Evolutionary conservation across 2,888 invertebrate genomes (phyloP).

Genomic region (Caenorhabditis wallacei): DNA sequence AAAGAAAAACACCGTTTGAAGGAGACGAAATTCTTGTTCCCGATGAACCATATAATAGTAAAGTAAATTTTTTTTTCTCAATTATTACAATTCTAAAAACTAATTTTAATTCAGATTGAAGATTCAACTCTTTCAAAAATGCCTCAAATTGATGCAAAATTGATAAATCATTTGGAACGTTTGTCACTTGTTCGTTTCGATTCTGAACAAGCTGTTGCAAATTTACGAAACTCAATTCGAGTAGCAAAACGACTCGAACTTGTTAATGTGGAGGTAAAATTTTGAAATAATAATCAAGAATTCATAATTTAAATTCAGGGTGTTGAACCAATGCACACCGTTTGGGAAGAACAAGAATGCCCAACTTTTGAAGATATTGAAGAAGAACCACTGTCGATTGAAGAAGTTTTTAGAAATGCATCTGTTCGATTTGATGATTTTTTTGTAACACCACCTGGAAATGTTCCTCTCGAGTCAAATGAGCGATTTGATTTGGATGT

Average conservation of each 20-base stretch:
- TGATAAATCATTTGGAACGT: slow-evolving; percentile 69
- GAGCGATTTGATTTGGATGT: slow-evolving; percentile 64
- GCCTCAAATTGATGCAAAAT: slow-evolving; percentile 65
- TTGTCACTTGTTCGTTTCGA: slow-evolving; percentile 71
- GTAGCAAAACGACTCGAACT: slow-evolving; percentile 67
- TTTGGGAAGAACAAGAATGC: slow-evolving; percentile 74
- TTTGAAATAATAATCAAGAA: background rate
- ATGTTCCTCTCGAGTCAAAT: slow-evolving; percentile 69
- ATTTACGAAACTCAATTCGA: slow-evolving; percentile 64
- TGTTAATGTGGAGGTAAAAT: slow-evolving; percentile 65
- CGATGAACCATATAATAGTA: slow-evolving; percentile 45
- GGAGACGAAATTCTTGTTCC: slow-evolving; percentile 55
- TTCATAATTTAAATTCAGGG: slow-evolving; percentile 24
- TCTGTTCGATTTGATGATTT: slow-evolving; percentile 67
- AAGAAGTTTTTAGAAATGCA: slow-evolving; percentile 68
- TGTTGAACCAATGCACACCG: slow-evolving; percentile 66
- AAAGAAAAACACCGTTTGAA: slow-evolving; percentile 49
- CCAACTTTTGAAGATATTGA: slow-evolving; percentile 68
- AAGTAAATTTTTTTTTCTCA: slow-evolving; percentile 33
- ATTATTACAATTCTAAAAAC: background rate
- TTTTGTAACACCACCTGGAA: slow-evolving; percentile 76
- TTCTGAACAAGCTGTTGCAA: slow-evolving; percentile 71
- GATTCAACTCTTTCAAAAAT: slow-evolving; percentile 33
- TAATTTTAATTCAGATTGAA: slow-evolving; percentile 44
- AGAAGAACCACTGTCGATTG: slow-evolving; percentile 63